Evolutionary conservation across 2,797 vertebrate species (phyloP), one percentile per base, ranked within the genome.

Genomic region (Calcarius lapponicus): DNA sequence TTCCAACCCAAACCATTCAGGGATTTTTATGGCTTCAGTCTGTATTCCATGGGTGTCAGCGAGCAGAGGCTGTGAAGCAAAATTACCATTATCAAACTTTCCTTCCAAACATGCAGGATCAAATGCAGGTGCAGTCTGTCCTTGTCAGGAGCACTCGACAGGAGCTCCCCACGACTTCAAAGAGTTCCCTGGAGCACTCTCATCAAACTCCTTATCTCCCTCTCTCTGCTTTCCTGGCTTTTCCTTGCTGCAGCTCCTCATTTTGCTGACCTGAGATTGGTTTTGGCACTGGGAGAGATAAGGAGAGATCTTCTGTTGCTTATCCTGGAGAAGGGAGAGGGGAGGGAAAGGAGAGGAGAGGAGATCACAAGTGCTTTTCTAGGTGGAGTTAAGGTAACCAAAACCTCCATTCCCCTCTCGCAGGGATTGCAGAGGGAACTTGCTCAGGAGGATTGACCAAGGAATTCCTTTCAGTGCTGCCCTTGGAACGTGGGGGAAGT

Each of bases 151-250:
- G 8, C 5, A 5, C 57, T 76, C 32, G 11, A 1, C 36, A 43
- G 64, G 67, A 95, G 82, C 76, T 95, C 80, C 67, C 40, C 5
- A 36, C 60, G 17, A 54, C 88, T 81, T 93, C 96, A 95, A 73
- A 90, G 90, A 16, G 80, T 70, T 75, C 79, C 84, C 74, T 80
- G 13, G 12, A 75, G 67, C 25, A 3, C 56, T 83, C 75, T 74
- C 65, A 43, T 50, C 74, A 6, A 51, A 25, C 58, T 79, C 50
- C 70, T 90, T 69, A 61, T 93, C 92, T 91, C 50, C 54, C 51
- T 83, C 24, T 86, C 81, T 88, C 84, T 84, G 86, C 73, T 86
- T 28, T 38, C 78, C 45, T 70, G 54, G 22, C 70, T 92, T 67
- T 61, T 88, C 50, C 66, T 50, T 74, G 14, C 65, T 82, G 60